Percentiles rank a stretch among this genome's conserved stretches.
phyloP scores from a whole-genome alignment of 1,140 invertebrate species.

The Drosophila bipectinata region DNA sequence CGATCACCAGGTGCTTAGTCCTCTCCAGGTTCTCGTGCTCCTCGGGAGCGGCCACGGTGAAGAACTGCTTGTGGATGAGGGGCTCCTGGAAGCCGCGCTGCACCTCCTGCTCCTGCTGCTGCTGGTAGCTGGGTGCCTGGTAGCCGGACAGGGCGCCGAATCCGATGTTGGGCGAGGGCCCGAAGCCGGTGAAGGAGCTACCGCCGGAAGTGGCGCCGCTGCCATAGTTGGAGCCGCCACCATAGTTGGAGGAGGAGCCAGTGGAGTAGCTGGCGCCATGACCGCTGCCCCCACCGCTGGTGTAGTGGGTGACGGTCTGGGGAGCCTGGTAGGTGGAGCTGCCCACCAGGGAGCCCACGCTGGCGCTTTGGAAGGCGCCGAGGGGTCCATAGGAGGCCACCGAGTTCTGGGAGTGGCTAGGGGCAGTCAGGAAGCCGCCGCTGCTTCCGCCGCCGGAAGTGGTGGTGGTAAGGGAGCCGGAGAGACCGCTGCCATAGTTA shows the following conservation, averaged over 20 bases:
- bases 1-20: conserved; percentile 77
- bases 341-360: conserved; percentile 61
- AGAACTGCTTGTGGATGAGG: conserved; percentile 78
- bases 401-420: conserved; percentile 44
- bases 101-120: conserved; percentile 65
- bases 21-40: conserved; percentile 70
- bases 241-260: conserved; percentile 11
- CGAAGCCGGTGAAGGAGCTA: conserved; percentile 56
- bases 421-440: conserved; percentile 41
- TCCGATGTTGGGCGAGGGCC: conserved; percentile 60
- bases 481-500: conserved; percentile 74
- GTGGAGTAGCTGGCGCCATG: conserved; percentile 6
- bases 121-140: conserved; percentile 67
- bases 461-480: conserved; percentile 40
- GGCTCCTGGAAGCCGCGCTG: conserved; percentile 66
- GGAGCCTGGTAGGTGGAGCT: conserved; percentile 16
- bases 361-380: conserved; percentile 66
- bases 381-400: conserved; percentile 63
- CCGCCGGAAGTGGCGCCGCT: conserved; percentile 8
- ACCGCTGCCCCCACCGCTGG: conserved; percentile 19
- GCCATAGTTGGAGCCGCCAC: conserved; percentile 13
- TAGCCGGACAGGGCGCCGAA: conserved; percentile 58
- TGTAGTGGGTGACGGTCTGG: conserved; percentile 18
- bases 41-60: conserved; percentile 76
- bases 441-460: conserved; percentile 5